Base-by-base conservation (phyloP, 2,113 vertebrate genomes). In the Ceyx melanurus region DNA sequence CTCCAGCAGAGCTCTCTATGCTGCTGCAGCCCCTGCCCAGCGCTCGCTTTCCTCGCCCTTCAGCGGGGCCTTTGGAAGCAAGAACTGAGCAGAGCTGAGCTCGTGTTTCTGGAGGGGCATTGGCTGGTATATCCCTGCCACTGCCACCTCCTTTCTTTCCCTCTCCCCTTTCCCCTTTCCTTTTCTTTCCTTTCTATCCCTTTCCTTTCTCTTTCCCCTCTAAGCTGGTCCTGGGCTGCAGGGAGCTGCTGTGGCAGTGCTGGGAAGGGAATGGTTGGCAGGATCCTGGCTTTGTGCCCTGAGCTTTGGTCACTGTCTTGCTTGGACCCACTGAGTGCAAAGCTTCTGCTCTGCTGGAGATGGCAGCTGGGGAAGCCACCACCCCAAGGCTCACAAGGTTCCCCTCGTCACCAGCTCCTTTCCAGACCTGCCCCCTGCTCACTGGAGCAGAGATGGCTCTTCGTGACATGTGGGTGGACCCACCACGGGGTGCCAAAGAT, bases 361-460 rank as follows among this genome's bases (percentile, higher is more conserved):
- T 5, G 16, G 35, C 62, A 66, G 57, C 1, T 0, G 1, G 43
- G 28, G 13, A 56, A 12, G 84, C 56, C 22, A 58, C 33, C 0
- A 0, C 1, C 4, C 43, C 40, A 21, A 33, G 20, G 23, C n/a
- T 9, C 46, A 18, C 28, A 42, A 5, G 43, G 61, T 60, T 50
- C 60, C 33, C 37, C 42, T 71, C 37, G 46, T 7, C 8, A 35
- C 6, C 46, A 4, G 9, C 31, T 77, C 37, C 45, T 33, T 37
- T 67, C 58, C 9, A 25, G 10, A 26, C 13, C 28, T 20, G 16
- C 15, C 7, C 35, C 43, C 33, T 65, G 42, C 31, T 10, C 35
- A 16, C 58, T 11, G 15, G n/a, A 35, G 54, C 45, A 2, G 0
- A 18, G 37, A 11, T 23, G 3, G 40, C 16, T 29, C 5, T n/a